phyloP scores from a whole-genome alignment of 2,797 vertebrate species.

The Vultur gryphus region DNA sequence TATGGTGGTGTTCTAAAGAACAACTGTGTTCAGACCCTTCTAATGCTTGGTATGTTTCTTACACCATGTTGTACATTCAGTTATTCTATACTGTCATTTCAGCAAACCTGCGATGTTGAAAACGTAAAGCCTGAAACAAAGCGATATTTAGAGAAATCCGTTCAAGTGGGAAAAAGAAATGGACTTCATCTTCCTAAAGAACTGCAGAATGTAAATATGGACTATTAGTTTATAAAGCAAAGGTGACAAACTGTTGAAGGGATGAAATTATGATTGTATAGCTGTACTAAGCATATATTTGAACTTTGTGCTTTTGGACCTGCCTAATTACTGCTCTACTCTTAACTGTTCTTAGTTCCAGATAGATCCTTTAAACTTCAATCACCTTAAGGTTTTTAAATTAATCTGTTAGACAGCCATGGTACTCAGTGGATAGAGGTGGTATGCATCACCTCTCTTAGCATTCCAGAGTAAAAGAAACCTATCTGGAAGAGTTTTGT shows the following conservation, averaged over 20 bases:
- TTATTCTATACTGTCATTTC: conserved; percentile 57
- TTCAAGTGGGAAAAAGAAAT: conserved; percentile 86
- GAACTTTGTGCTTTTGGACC: neutral
- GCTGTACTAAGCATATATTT: neutral
- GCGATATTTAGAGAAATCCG: conserved; percentile 85
- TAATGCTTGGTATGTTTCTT: neutral
- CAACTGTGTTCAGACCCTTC: neutral
- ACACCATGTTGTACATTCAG: neutral
- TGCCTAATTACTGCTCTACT: neutral
- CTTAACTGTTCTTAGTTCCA: neutral
- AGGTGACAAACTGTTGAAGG: neutral
- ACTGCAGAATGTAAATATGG: conserved; percentile 82
- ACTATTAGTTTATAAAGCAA: neutral
- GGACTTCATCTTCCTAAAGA: conserved; percentile 88
- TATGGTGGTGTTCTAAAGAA: neutral
- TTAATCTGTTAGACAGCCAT: neutral
- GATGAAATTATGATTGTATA: neutral
- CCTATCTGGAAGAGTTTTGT: neutral
- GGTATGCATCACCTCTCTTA: neutral
- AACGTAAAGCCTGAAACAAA: conserved; percentile 83
- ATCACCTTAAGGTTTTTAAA: neutral
- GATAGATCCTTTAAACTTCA: neutral
- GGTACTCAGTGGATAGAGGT: neutral
- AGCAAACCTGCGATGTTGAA: conserved; percentile 78
- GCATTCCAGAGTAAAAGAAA: neutral